Percentiles rank a stretch among this genome's conserved stretches.
Evolutionary conservation across 2,797 vertebrate species (phyloP).

Genomic region (Chanos chanos): DNA sequence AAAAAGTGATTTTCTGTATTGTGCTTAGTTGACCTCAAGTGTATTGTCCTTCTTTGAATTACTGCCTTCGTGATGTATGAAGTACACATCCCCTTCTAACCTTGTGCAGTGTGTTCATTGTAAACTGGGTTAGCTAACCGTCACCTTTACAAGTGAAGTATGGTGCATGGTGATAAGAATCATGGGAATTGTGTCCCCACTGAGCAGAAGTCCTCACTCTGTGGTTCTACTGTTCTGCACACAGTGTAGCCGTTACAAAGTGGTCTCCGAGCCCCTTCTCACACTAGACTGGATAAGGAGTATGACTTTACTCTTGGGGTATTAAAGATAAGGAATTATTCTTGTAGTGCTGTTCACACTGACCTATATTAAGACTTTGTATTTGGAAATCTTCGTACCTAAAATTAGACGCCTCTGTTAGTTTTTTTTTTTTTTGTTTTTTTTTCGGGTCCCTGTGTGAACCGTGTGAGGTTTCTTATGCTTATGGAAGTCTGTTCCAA

Average conservation of each 20-base stretch:
- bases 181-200: conserved; percentile 32
- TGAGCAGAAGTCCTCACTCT: conserved; percentile 46
- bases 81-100: conserved; percentile 59
- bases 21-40: conserved; percentile 40
- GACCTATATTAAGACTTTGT: background rate
- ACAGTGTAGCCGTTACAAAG: background rate
- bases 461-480: no score
- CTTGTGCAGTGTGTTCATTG: conserved; percentile 57
- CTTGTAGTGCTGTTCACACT: background rate
- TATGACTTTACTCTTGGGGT: background rate
- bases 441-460: no score
- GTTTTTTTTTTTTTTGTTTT: background rate
- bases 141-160: conserved; percentile 50
- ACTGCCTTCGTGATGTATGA: conserved; percentile 62
- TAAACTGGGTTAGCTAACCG: conserved; percentile 58
- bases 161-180: conserved; percentile 41
- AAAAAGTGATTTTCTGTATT: conserved; percentile 19
- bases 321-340: background rate
- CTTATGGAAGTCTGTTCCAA: no score
- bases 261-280: background rate
- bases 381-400: background rate
- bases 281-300: background rate
- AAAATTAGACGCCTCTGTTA: background rate
- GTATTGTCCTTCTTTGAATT: conserved; percentile 45
- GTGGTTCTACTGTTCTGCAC: conserved; percentile 19